phyloP scores from a whole-genome alignment of 1,140 invertebrate genomes.

The Palaemon carinicauda region DNA sequence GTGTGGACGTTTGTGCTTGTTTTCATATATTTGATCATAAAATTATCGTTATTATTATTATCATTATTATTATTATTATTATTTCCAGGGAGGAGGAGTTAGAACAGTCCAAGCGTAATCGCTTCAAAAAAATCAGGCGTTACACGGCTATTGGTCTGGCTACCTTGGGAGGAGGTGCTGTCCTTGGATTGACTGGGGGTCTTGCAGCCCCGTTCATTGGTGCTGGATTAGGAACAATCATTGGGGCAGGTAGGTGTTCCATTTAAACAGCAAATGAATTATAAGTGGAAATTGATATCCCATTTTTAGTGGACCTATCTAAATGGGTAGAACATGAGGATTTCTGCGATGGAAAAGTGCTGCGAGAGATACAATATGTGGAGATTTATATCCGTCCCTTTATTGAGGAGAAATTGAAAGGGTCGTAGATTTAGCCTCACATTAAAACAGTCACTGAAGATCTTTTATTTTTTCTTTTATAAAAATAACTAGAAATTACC shows the following conservation, averaged over 20 bases:
- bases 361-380: too few relatives aligned
- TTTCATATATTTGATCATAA: too few relatives aligned
- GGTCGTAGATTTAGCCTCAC: too few relatives aligned
- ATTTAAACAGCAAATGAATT: neutral
- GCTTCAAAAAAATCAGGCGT: constrained; percentile 71
- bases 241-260: constrained; percentile 63
- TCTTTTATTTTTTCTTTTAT: too few relatives aligned
- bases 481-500: too few relatives aligned
- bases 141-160: constrained; percentile 74
- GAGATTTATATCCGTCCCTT: too few relatives aligned
- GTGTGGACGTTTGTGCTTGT: too few relatives aligned
- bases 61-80: neutral
- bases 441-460: too few relatives aligned
- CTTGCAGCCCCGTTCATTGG: constrained; percentile 76
- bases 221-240: constrained; percentile 70
- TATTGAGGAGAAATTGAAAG: too few relatives aligned
- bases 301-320: neutral
- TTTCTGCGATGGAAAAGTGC: too few relatives aligned
- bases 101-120: constrained; percentile 67
- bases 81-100: constrained; percentile 59
- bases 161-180: constrained; percentile 73
- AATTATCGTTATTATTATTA: neutral
- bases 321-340: too few relatives aligned
- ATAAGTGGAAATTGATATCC: neutral
- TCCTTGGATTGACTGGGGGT: constrained; percentile 75